Conservation (phyloP, 2,888 invertebrate species). For the Drosophila atripex region DNA sequence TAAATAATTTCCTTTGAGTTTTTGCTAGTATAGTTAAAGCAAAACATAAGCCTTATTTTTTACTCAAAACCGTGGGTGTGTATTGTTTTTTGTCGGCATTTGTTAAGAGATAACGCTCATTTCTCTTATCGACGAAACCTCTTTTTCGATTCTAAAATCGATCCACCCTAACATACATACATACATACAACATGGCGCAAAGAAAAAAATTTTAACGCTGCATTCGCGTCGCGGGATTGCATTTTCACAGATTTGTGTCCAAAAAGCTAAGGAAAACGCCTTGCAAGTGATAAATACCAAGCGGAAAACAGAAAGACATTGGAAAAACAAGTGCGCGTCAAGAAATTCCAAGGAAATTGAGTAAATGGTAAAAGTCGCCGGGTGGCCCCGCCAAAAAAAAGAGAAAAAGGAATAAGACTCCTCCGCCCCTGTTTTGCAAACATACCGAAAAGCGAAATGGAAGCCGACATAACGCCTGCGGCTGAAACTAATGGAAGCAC, state of each 20-base stretch:
- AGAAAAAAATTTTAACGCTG: constrained; percentile 38
- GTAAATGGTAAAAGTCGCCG: constrained; percentile 16
- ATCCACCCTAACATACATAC: constrained; percentile 38
- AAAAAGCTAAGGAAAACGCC: not conserved
- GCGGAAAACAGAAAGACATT: not conserved
- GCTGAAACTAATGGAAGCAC: constrained; percentile 50
- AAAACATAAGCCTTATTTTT: not conserved
- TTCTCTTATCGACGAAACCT: not conserved
- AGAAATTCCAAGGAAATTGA: constrained; percentile 3
- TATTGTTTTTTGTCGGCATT: not conserved
- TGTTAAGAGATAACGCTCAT: not conserved
- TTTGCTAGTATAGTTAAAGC: not conserved
- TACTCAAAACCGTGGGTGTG: not conserved
- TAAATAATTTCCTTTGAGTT: not conserved
- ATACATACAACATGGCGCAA: constrained; percentile 72
- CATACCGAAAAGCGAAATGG: constrained; percentile 39
- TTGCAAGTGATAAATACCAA: constrained; percentile 5
- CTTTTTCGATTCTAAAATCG: not conserved
- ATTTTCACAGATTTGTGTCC: constrained; percentile 9
- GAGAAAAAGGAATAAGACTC: constrained; percentile 17
- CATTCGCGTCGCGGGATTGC: constrained; percentile 22
- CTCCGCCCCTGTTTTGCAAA: constrained; percentile 13
- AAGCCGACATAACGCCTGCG: constrained; percentile 51
- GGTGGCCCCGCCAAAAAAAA: constrained; percentile 50
- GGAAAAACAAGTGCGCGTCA: constrained; percentile 18